These are phyloP conservation scores for Penelope pileata DNA, from an alignment of 2,113 vertebrate genomes.

Conservation along the genomic window DNA sequence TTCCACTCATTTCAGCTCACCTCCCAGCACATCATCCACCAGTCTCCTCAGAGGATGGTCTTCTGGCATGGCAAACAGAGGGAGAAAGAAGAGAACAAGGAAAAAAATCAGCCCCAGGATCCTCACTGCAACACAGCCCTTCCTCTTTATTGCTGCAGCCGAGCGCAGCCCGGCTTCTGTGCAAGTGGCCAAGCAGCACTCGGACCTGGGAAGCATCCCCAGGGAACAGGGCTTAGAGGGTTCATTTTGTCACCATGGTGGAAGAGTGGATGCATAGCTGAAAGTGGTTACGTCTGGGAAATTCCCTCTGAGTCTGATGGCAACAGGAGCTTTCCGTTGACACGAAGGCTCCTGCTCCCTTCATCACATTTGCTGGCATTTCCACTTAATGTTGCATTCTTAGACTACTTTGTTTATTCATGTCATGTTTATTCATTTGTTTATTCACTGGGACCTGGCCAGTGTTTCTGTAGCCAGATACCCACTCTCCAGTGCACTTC, in stretches of 20 bases:
- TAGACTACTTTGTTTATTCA: neutral
- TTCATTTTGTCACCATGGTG: neutral
- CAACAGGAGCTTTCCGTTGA: neutral
- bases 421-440: neutral
- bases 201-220: neutral
- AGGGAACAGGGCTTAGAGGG: neutral
- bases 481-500: neutral
- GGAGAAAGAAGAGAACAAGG: neutral
- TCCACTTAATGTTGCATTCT: neutral
- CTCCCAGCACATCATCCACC: constrained; percentile 25
- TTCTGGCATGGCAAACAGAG: neutral
- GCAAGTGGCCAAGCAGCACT: neutral
- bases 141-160: accelerated
- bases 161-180: neutral
- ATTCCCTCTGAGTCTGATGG: neutral
- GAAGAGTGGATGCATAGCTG: neutral
- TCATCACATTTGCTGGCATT: neutral
- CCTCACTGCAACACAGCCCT: neutral
- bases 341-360: neutral
- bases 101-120: neutral
- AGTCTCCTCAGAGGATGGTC: neutral
- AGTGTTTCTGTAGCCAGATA: neutral
- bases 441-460: neutral
- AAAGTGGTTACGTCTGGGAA: neutral
- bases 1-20: constrained; percentile 30